Evolutionary conservation across 2,797 vertebrate species (phyloP), one percentile per base, ranked within the genome.

Genomic region (Cygnus olor): DNA sequence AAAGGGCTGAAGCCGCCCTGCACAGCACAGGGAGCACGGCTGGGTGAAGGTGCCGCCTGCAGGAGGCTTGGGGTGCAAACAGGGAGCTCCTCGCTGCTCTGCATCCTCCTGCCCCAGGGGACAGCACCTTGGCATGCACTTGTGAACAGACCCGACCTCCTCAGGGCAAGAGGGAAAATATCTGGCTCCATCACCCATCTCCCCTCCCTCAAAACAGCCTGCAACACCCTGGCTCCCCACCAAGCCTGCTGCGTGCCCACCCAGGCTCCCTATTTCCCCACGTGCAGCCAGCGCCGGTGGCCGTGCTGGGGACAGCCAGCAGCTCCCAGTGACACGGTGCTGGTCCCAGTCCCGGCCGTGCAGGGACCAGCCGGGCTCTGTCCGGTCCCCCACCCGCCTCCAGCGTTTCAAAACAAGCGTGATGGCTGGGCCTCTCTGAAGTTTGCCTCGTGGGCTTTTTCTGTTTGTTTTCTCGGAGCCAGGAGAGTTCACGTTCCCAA

Each of bases 401-500:
- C 25, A 80, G 63, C 32, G 6, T 56, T 93, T 88, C 83, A 82
- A 89, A 93, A 92, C 60, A 85, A 96, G 47, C 47, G 10, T 78
- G 69, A 45, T 19, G 64, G 32, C 44, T 70, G 73, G 89, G 64
- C 91, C 95, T 57, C 92, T 93, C 91, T 89, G 72, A 61, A 94
- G 86, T 94, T 63, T 82, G 91, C 94, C 90, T 94, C 45, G 80
- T 60, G 89, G 91, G 74, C 64, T 91, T 81, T 60, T 64, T 81
- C 38, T 95, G 94, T 94, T 95, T 93, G 83, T 91, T 95, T 90
- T 93, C 69, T 82, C 93, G 27, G 63, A 96, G 86, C 68, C 76
- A 95, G 88, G 81, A 90, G 78, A 94, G 86, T 96, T 96, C 94
- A 94, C 65, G 6, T 95, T 96, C 93, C 91, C 93, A 95, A 94